phyloP scores from a whole-genome alignment of 2,797 vertebrate genomes.

The Sarcoramphus papa region DNA sequence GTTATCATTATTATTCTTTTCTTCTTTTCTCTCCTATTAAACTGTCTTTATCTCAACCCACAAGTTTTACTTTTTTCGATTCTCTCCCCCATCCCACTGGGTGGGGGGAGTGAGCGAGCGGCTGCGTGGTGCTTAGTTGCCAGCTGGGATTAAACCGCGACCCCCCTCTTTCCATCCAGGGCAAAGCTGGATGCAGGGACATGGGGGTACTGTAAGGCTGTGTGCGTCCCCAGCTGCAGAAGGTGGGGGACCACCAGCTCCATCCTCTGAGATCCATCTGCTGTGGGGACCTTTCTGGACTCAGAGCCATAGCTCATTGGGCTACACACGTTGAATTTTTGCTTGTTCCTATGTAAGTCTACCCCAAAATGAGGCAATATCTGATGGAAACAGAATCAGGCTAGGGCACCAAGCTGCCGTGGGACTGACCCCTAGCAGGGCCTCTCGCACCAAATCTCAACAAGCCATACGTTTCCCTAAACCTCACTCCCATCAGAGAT shows the following conservation, averaged over 20 bases:
- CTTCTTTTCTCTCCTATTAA: too few species aligned
- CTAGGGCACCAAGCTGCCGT: background rate
- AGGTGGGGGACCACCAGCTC: background rate
- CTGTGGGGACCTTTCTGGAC: too few species aligned
- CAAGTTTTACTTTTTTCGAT: too few species aligned
- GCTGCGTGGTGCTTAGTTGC: too few species aligned
- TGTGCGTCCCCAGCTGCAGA: background rate
- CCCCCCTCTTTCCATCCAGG: background rate
- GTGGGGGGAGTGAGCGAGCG: too few species aligned
- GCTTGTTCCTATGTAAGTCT: background rate
- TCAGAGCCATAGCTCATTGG: background rate
- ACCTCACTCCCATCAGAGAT: background rate
- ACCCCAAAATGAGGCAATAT: background rate
- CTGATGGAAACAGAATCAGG: background rate
- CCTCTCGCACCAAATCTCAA: background rate
- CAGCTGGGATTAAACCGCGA: too few species aligned
- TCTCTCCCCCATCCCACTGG: too few species aligned
- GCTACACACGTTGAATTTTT: background rate
- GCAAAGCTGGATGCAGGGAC: background rate
- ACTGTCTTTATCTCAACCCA: too few species aligned
- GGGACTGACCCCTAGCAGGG: background rate
- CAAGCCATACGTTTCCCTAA: background rate
- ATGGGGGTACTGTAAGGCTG: rapidly evolving
- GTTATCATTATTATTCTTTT: too few species aligned
- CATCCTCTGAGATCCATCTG: background rate